Conservation (phyloP, 2,113 vertebrate species). For the Chrysochloris asiatica region DNA sequence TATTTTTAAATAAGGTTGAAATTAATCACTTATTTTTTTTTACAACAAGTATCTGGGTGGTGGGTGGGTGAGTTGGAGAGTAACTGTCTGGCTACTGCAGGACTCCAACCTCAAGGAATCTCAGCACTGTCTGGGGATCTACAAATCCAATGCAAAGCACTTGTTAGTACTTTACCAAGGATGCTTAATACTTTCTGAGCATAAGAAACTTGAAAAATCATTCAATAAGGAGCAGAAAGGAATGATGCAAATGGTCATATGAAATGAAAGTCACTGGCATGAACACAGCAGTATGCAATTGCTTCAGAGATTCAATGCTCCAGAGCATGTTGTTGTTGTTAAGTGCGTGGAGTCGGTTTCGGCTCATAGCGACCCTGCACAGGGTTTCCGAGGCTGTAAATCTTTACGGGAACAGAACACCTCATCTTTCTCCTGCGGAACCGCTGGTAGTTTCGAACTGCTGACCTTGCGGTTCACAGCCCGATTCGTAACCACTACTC, state of each 20-base stretch:
- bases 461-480: too few species aligned
- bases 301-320: not conserved
- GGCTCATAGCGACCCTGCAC: too few species aligned
- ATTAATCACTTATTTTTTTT: slow-evolving; percentile 10
- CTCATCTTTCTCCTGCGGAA: too few species aligned
- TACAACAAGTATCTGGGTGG: not conserved
- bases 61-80: not conserved
- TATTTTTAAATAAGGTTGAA: not conserved
- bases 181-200: not conserved
- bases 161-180: not conserved
- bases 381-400: too few species aligned
- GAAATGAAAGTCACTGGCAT: not conserved
- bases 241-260: not conserved
- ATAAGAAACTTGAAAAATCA: not conserved
- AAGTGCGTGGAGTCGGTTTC: too few species aligned
- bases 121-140: not conserved
- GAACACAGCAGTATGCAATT: not conserved
- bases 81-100: not conserved
- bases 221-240: not conserved
- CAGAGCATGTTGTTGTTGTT: too few species aligned
- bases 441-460: too few species aligned
- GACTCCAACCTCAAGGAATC: not conserved
- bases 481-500: too few species aligned
- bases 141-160: not conserved
- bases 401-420: too few species aligned